Conservation (phyloP, 2,888 invertebrate species). For the Lasioglossum malachurum region DNA sequence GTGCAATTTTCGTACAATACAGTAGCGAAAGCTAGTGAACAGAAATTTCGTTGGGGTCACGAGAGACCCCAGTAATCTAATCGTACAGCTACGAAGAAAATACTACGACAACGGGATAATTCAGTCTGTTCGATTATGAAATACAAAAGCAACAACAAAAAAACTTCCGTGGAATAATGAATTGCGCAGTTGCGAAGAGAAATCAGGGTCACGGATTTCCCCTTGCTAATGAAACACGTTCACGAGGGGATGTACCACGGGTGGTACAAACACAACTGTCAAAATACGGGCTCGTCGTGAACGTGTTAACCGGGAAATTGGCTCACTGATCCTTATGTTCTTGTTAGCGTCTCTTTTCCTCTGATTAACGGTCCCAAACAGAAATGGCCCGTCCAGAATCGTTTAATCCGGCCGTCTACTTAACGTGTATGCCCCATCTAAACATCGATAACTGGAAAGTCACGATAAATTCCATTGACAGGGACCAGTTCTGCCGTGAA, state of each 20-base stretch:
- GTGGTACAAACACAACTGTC: neutral
- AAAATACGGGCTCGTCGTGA: neutral
- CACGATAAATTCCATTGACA: conserved; percentile 40
- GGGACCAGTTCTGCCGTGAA: conserved; percentile 26
- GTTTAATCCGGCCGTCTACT: neutral
- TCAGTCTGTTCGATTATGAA: too few species aligned
- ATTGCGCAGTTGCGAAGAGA: neutral
- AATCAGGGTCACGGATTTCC: neutral
- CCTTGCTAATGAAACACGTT: neutral
- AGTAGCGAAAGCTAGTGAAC: too few species aligned
- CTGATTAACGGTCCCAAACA: neutral
- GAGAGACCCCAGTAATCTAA: too few species aligned
- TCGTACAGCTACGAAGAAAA: too few species aligned
- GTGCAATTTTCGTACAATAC: too few species aligned
- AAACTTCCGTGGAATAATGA: neutral
- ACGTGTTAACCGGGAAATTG: neutral
- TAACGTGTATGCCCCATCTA: conserved; percentile 13
- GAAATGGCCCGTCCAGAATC: neutral
- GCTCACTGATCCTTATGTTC: neutral
- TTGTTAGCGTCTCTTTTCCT: neutral
- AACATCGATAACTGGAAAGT: conserved; percentile 37
- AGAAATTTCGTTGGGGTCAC: too few species aligned
- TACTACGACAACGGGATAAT: too few species aligned
- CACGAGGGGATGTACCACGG: too few species aligned
- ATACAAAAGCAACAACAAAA: neutral